phyloP scores from a whole-genome alignment of 2,113 vertebrate genomes.

The Pseudolaguvia tuberculata region DNA sequence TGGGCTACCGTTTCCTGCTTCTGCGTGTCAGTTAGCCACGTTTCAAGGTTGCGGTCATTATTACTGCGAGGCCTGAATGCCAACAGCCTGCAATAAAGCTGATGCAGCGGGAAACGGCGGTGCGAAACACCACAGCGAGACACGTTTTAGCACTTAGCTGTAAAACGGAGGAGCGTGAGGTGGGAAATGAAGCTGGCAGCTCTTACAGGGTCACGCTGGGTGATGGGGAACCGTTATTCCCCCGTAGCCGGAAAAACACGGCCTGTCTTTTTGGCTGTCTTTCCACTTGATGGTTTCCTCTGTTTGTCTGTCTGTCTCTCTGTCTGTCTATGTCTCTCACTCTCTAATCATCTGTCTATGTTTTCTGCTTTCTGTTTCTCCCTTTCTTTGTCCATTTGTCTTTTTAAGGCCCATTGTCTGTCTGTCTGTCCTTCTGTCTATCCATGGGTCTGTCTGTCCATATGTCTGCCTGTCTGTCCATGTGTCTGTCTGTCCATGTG shows the following conservation, averaged over 20 bases:
- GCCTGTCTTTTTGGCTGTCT: background rate
- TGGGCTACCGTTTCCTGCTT: background rate
- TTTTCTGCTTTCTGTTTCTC: too few species aligned
- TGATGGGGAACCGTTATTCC: slow-evolving; percentile 17
- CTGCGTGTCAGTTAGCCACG: slow-evolving; percentile 11
- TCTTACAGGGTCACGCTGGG: slow-evolving; percentile 33
- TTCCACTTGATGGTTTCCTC: background rate
- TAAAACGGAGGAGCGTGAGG: slow-evolving; percentile 32
- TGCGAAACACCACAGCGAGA: slow-evolving; percentile 5
- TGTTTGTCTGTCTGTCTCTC: background rate
- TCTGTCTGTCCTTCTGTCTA: too few species aligned
- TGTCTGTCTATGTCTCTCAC: background rate
- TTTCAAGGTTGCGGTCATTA: slow-evolving; percentile 43
- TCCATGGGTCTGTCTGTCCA: too few species aligned
- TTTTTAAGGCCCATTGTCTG: too few species aligned
- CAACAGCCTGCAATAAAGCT: slow-evolving; percentile 38
- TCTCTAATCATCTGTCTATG: too few species aligned
- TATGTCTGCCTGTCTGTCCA: too few species aligned
- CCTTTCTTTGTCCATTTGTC: too few species aligned
- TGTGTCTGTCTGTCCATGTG: background rate
- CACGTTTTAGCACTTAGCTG: slow-evolving; percentile 38
- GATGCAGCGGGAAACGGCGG: slow-evolving; percentile 10
- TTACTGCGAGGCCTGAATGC: slow-evolving; percentile 31
- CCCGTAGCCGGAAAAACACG: too few species aligned
- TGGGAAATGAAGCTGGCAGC: slow-evolving; percentile 11